These are phyloP conservation scores for Leucoraja erinaceus DNA, from an alignment of 2,113 vertebrate genomes.

Conservation along the genomic window DNA sequence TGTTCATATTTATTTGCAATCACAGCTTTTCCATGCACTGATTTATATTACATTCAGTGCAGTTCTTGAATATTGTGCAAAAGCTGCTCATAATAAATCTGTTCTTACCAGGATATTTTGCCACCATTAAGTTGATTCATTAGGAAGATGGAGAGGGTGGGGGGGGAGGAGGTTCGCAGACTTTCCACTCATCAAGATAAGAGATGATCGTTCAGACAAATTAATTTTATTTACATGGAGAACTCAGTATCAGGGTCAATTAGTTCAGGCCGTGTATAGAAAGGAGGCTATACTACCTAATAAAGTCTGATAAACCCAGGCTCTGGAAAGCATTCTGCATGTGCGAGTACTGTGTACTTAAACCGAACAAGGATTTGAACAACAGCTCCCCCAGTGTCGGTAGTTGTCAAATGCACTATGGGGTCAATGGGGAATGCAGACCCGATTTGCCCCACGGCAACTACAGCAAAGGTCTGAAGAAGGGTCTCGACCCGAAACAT, in stretches of 20 bases:
- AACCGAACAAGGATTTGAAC: neutral
- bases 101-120: neutral
- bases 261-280: neutral
- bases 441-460: neutral
- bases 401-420: neutral
- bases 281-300: neutral
- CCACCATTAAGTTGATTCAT: conserved; percentile 15
- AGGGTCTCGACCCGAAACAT: too few species aligned
- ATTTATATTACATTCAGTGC: neutral
- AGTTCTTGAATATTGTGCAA: neutral
- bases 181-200: neutral
- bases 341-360: neutral
- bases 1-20: neutral
- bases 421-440: neutral
- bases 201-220: neutral
- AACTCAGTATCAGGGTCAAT: neutral
- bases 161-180: neutral
- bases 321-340: neutral
- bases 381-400: neutral
- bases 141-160: too few species aligned
- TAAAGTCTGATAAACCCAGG: neutral
- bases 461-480: too few species aligned
- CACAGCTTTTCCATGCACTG: neutral
- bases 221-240: neutral
- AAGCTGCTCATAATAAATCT: conserved; percentile 4